These are phyloP conservation scores for Chionoecetes opilio DNA, from an alignment of 1,140 invertebrate genomes.

Conservation along the genomic window DNA sequence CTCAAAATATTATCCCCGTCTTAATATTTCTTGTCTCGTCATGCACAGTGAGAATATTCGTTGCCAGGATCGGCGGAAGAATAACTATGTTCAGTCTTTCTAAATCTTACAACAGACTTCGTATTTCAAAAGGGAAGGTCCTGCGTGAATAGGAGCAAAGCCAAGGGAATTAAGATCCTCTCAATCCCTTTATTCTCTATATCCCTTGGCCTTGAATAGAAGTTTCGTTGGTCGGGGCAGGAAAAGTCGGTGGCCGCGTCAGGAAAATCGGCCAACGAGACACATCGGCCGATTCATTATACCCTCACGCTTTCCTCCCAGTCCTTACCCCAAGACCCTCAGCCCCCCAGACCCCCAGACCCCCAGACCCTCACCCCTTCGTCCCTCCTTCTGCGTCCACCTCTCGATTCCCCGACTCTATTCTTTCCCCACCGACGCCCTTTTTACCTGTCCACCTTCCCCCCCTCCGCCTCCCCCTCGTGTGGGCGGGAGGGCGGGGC, in stretches of 20 bases:
- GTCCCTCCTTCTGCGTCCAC: background rate
- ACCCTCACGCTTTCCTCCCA: background rate
- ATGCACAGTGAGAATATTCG: too few relatives aligned
- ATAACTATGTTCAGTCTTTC: too few relatives aligned
- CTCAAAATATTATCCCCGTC: too few relatives aligned
- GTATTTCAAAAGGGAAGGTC: background rate
- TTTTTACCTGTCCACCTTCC: background rate
- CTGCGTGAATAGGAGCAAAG: background rate
- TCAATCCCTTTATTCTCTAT: too few relatives aligned
- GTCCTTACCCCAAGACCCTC: background rate
- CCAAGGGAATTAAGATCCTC: too few relatives aligned
- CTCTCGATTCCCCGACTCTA: too few relatives aligned
- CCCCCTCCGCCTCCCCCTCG: background rate
- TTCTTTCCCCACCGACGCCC: background rate
- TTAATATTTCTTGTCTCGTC: too few relatives aligned
- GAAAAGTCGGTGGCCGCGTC: background rate
- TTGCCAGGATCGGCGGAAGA: too few relatives aligned
- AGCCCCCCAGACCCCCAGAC: background rate
- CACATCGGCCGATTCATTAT: background rate
- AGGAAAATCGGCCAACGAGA: too few relatives aligned
- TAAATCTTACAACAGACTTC: too few relatives aligned
- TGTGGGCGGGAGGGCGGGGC: background rate
- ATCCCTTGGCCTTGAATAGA: too few relatives aligned
- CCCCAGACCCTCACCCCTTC: background rate
- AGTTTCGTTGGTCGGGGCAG: background rate